Evolutionary conservation across 2,888 invertebrate species (phyloP), one percentile per base, ranked within the genome.

Genomic region (Drosophila neotestacea): DNA sequence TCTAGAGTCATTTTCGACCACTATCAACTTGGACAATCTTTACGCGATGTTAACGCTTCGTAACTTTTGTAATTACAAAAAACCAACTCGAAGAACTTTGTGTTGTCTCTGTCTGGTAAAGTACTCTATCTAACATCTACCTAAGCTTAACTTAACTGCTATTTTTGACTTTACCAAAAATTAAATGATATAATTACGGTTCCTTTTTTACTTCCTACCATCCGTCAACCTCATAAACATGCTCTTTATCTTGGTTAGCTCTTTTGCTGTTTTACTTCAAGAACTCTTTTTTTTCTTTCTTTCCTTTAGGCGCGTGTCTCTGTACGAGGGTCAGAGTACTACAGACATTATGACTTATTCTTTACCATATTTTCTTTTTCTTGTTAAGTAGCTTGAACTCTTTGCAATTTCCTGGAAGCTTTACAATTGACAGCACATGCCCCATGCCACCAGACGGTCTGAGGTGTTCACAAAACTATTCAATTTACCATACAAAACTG

Each of bases 21-120:
- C 73, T 70, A 84, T 86, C 84, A 69, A 79, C 44, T 87, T 79
- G 71, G 77, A 41, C 88, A 76, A 83, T 87, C 83, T 83, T 83
- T 67, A 83, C 73, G 87, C 81, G 69, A 79, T 84, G 81, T 84
- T 84, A 82, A 78, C 87, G 87, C 87, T 87, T 87, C 70, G 81
- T 76, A 76, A 66, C 58, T 44, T 78, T 81, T 68, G 65, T 84
- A 82, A 86, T 86, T 86, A 75, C 48, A 54, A 42, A 6, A 32
- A 48, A 52, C 5, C 39, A 22, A 39, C 48, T 58, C 16, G 22
- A 58, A 50, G 47, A 72, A 54, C 42, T 52, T 72, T 38, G 58
- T 36, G 47, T 54, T 56, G 54, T n/a, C 42, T 28, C 44, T 28
- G 6, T 44, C 44, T 11, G 5, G 42, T 42, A 9, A 39, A 44